Percentiles rank a stretch among this genome's conserved stretches.
Evolutionary conservation across 2,797 vertebrate genomes (phyloP).

Genomic region (Pogonophryne albipinna): DNA sequence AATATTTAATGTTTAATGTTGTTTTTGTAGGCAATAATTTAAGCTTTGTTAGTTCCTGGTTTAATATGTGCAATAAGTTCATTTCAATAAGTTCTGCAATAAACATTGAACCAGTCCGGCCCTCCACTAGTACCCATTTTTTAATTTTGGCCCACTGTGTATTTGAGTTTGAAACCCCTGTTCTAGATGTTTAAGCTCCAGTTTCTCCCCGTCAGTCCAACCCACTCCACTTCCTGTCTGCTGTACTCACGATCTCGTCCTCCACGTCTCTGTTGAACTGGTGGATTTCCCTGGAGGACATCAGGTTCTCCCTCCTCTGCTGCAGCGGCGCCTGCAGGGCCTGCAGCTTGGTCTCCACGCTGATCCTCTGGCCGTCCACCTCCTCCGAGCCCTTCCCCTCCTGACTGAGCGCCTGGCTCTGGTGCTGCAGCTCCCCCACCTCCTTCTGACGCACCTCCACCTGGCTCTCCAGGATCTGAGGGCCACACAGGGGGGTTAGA

Average conservation of each 20-base stretch:
- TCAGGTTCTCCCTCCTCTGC: slow-evolving; percentile 89
- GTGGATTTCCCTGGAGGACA: slow-evolving; percentile 95
- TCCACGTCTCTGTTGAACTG: slow-evolving; percentile 97
- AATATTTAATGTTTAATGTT: too few species aligned
- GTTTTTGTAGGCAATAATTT: too few species aligned
- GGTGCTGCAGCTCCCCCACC: slow-evolving; percentile 91
- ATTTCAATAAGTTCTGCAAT: too few species aligned
- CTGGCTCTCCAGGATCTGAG: slow-evolving; percentile 95
- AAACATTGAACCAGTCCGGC: too few species aligned
- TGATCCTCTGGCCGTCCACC: slow-evolving; percentile 90
- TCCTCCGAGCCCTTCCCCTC: slow-evolving; percentile 94
- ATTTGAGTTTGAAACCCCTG: too few species aligned
- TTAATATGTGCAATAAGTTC: too few species aligned
- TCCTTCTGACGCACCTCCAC: slow-evolving; percentile 96
- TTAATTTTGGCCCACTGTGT: too few species aligned
- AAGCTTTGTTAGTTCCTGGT: too few species aligned
- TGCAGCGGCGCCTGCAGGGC: slow-evolving; percentile 88
- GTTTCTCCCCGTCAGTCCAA: not conserved
- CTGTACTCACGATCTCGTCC: slow-evolving; percentile 93
- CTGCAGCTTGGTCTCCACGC: slow-evolving; percentile 91
- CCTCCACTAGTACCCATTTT: too few species aligned
- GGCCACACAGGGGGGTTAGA: not conserved
- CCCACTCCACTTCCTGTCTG: not conserved
- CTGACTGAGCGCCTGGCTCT: slow-evolving; percentile 91
- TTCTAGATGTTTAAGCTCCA: not conserved